phyloP scores from a whole-genome alignment of 2,113 vertebrate species.

The Stegostoma tigrinum region DNA sequence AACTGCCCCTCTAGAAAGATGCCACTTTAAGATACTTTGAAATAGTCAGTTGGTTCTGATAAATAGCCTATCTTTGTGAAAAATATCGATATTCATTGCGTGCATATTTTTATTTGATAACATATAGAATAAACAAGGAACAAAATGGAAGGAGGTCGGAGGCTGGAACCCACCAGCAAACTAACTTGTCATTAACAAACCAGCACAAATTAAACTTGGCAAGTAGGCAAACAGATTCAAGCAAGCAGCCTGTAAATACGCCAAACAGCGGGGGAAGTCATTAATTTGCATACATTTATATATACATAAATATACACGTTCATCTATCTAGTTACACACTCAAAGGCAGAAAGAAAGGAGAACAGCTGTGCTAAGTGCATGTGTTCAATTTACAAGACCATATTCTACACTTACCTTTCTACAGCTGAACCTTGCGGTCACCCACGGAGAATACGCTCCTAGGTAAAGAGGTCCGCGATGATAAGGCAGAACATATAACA shows the following conservation, averaged over 20 bases:
- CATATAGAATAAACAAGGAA: background rate
- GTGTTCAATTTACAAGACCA: background rate
- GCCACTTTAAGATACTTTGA: background rate
- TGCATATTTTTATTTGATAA: background rate
- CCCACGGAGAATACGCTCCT: background rate
- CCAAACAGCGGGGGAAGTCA: constrained; percentile 4
- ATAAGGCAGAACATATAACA: background rate
- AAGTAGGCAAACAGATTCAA: background rate
- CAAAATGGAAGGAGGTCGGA: background rate
- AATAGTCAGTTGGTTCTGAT: background rate
- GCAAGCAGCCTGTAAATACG: background rate
- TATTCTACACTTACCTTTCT: constrained; percentile 15
- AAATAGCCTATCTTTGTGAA: background rate
- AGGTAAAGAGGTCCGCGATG: background rate
- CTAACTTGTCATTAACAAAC: no score
- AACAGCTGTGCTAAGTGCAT: background rate
- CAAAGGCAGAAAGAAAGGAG: background rate
- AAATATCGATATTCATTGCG: background rate
- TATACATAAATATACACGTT: background rate
- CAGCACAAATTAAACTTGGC: constrained; percentile 11
- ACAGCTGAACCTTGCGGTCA: background rate
- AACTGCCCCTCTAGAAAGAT: background rate
- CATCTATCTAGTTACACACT: background rate
- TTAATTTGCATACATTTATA: background rate
- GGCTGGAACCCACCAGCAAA: background rate